Percentiles rank a stretch among this genome's conserved stretches.
These are phyloP conservation scores for Scaptomyza reducta DNA, from an alignment of 2,888 invertebrate genomes.

Conservation along the genomic window DNA sequence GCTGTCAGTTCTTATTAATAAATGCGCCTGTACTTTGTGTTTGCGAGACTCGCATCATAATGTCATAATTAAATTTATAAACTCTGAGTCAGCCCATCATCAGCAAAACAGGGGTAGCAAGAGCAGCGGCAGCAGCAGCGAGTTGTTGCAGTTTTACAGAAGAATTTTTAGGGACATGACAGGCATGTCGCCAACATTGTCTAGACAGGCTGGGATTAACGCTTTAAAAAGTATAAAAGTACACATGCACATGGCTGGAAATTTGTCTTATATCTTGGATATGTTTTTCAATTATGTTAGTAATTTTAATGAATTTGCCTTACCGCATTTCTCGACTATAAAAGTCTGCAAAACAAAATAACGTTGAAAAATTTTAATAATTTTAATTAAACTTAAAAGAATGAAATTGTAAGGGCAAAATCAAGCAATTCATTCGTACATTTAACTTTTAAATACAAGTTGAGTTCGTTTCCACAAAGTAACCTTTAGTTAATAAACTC, in stretches of 20 bases:
- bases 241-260: conserved; percentile 10
- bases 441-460: no score
- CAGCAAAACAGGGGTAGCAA: conserved; percentile 5
- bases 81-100: conserved; percentile 61
- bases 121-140: conserved; percentile 2
- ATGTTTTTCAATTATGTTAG: not conserved
- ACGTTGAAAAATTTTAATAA: no score
- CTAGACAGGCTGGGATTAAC: conserved; percentile 60
- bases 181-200: conserved; percentile 54
- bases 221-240: conserved; percentile 11
- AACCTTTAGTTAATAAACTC: no score
- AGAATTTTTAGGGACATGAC: conserved; percentile 4
- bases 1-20: conserved; percentile 73
- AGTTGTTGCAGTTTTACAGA: conserved; percentile 1
- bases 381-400: no score
- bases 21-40: conserved; percentile 32
- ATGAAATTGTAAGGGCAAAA: no score
- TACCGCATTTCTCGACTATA: no score
- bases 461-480: no score
- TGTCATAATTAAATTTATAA: conserved; percentile 78
- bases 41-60: conserved; percentile 73
- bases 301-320: conserved; percentile 4
- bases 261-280: not conserved
- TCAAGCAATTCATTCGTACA: no score
- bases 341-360: no score